These are phyloP conservation scores for Henricia sp. DNA, from an alignment of 53 echinoderm and acorn worm genomes.

Conservation along the genomic window DNA sequence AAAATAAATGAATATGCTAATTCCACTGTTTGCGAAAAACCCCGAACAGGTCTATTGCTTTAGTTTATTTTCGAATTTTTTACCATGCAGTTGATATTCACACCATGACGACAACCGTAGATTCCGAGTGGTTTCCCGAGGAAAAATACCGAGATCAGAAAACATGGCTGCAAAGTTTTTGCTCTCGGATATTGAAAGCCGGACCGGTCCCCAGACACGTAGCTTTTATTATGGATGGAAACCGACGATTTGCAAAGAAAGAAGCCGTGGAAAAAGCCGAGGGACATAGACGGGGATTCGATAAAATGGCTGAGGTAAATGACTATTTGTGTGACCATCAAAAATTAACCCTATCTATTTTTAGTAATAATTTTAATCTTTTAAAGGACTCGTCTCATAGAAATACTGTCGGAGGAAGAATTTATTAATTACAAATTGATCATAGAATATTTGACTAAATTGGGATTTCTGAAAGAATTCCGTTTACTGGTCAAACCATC, in stretches of 20 bases:
- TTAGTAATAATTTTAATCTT: no score
- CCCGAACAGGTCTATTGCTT: no score
- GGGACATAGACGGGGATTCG: slow-evolving; percentile 90
- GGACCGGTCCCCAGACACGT: slow-evolving; percentile 90
- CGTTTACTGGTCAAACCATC: no score
- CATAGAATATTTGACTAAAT: neutral
- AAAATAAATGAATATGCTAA: no score
- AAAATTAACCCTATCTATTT: neutral
- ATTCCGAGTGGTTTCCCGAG: slow-evolving; percentile 88
- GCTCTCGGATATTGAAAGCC: slow-evolving; percentile 72
- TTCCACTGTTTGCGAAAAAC: no score
- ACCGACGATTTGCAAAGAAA: slow-evolving; percentile 92
- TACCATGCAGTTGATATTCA: no score
- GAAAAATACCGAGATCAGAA: slow-evolving; percentile 77
- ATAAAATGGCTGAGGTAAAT: slow-evolving; percentile 93
- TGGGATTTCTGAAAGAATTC: no score
- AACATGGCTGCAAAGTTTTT: slow-evolving; percentile 89
- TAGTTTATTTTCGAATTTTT: no score
- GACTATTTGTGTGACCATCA: neutral
- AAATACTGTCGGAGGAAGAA: neutral
- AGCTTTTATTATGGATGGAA: slow-evolving; percentile 99
- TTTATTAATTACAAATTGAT: neutral
- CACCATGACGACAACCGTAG: slow-evolving; percentile 57
- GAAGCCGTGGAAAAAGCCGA: slow-evolving; percentile 68
- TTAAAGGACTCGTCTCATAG: no score